phyloP scores from a whole-genome alignment of 1,140 invertebrate species.

The Cyclargus thomasi region DNA sequence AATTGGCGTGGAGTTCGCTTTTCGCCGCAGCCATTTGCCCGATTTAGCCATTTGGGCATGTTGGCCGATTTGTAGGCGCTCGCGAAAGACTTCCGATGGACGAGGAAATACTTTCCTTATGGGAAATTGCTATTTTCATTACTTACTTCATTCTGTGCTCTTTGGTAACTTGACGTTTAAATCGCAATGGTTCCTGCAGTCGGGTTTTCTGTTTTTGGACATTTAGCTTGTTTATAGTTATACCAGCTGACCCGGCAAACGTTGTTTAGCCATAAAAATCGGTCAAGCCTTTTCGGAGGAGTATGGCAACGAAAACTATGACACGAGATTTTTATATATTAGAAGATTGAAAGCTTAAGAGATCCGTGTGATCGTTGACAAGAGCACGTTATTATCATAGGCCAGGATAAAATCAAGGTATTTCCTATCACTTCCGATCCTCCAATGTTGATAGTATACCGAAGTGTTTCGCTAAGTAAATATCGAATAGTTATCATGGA shows the following conservation, averaged over 20 bases:
- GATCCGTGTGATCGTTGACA: too few relatives aligned
- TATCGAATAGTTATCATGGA: conserved; percentile 32
- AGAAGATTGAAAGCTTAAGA: too few relatives aligned
- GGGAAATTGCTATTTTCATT: conserved; percentile 44
- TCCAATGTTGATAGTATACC: neutral
- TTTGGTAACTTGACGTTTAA: conserved; percentile 8
- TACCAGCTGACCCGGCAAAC: too few relatives aligned
- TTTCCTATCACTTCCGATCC: neutral
- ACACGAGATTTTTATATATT: too few relatives aligned
- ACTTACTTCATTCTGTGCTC: conserved; percentile 40
- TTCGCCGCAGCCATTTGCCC: conserved; percentile 38
- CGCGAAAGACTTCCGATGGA: conserved; percentile 50
- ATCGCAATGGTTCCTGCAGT: too few relatives aligned
- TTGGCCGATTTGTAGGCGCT: conserved; percentile 27
- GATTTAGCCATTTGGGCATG: neutral
- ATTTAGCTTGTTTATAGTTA: too few relatives aligned
- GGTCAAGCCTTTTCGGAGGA: too few relatives aligned
- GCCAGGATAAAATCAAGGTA: neutral
- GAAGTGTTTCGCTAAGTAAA: conserved; percentile 34
- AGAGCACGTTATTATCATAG: neutral
- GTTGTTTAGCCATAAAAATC: too few relatives aligned
- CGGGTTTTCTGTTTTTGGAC: too few relatives aligned
- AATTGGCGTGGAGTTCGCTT: conserved; percentile 37
- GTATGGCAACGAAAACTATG: too few relatives aligned
- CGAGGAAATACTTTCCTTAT: conserved; percentile 45